Percentiles rank a stretch among this genome's conserved stretches.
Conservation (phyloP, 2,113 vertebrate genomes). For the Dasypus novemcinctus region DNA sequence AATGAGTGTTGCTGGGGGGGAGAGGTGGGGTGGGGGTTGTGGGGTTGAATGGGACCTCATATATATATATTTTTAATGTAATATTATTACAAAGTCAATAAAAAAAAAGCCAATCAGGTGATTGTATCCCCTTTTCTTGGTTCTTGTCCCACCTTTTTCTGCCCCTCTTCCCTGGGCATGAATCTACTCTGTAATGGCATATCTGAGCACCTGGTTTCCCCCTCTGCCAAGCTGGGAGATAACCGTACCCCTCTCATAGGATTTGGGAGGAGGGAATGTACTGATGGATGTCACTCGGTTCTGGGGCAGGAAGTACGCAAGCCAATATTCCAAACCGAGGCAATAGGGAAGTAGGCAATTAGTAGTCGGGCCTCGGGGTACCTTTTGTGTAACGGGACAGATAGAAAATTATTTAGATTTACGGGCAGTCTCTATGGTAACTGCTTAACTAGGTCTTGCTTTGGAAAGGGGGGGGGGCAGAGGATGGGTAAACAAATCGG, state of each 20-base stretch:
- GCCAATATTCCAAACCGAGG: neutral
- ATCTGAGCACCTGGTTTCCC: neutral
- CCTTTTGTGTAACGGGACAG: neutral
- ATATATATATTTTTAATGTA: no score
- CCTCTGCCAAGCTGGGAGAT: neutral
- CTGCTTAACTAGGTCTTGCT: neutral
- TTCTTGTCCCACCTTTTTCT: fast-evolving
- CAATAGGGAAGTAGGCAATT: neutral
- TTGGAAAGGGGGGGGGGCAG: no score
- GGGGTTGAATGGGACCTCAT: no score
- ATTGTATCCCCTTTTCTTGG: fast-evolving
- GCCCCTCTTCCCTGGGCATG: fast-evolving
- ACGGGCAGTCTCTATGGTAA: neutral
- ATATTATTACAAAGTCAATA: no score
- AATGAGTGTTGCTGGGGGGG: no score
- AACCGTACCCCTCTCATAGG: neutral
- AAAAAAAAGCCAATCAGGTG: no score
- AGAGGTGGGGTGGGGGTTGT: no score
- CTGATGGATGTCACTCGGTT: neutral
- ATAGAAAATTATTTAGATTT: neutral
- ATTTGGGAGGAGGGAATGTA: neutral
- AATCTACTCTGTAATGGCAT: neutral
- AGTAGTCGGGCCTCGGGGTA: no score
- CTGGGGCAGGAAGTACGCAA: neutral
- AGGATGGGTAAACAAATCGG: neutral